phyloP scores from a whole-genome alignment of 2,888 invertebrate genomes.

The Sympetrum striolatum region DNA sequence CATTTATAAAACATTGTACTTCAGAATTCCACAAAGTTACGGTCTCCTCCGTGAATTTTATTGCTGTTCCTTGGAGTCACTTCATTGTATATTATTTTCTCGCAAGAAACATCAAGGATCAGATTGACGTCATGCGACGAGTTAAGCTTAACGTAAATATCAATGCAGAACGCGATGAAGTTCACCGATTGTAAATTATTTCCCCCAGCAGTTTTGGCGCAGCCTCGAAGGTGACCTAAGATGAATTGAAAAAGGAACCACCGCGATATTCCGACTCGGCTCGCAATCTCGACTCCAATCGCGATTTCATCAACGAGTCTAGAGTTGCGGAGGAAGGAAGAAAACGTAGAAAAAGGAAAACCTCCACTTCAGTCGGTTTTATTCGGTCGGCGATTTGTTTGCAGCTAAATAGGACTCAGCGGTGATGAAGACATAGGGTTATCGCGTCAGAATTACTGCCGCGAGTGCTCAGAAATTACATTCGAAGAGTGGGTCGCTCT shows the following conservation, averaged over 20 bases:
- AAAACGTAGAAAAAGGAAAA: not conserved
- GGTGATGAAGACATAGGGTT: not conserved
- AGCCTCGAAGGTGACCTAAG: not conserved
- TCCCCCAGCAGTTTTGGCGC: not conserved
- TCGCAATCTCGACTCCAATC: not conserved
- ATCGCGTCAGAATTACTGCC: slow-evolving; percentile 22
- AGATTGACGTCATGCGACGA: too few species aligned
- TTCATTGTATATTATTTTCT: too few species aligned
- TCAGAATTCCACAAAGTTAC: too few species aligned
- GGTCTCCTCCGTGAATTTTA: too few species aligned
- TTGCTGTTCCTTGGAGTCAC: too few species aligned
- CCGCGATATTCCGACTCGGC: not conserved
- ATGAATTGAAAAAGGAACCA: not conserved
- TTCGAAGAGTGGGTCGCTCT: not conserved
- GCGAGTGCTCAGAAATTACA: slow-evolving; percentile 21
- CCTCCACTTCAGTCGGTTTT: not conserved
- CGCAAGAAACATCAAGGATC: too few species aligned
- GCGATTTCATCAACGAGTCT: not conserved
- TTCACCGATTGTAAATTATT: too few species aligned
- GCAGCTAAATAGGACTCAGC: not conserved
- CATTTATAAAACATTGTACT: too few species aligned
- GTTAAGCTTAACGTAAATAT: too few species aligned
- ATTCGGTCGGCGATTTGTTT: slow-evolving; percentile 5
- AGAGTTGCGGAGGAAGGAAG: not conserved
- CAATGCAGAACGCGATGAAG: too few species aligned